Base-by-base conservation (phyloP, 1,140 invertebrate species). In the Sycobia sp. region DNA sequence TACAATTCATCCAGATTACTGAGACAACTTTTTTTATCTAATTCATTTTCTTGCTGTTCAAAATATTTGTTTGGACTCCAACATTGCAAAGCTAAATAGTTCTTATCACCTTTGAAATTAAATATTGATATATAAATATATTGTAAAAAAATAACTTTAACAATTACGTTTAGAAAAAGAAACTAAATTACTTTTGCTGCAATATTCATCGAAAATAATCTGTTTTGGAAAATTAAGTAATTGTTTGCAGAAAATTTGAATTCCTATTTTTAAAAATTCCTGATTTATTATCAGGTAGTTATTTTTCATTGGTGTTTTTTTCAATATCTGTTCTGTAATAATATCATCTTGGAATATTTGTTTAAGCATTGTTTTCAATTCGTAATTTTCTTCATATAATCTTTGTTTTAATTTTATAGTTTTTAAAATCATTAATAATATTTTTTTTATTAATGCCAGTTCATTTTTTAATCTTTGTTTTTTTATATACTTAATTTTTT, bases 361-460 rank as follows among this genome's bases (percentile, higher is more conserved):
- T 10, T 58, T 5, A 36, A 50, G 11, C 43, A 51, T 34, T 50
- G 32, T 43, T 49, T 58, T 32, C 25, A 57, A 64, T 4, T 47
- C 13, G n/a, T 4, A n/a, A 46, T 62, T 62, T 56, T 62, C 61
- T 23, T 56, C 14, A 23, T 16, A 25, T 22, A 62, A 56, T 32
- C 16, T 1, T 34, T 62, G 43, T 23, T 38, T 5, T 39, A 56
- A 20, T 29, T 32, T 7, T 22, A 56, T 13, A 20, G 34, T 49
- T 57, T 20, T 50, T 14, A 57, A 27, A 20, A 44, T 51, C 10
- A 57, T 57, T 16, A 41, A 49, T 3, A 64, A 4, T n/a, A 57
- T 9, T 13, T 58, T 57, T 36, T 58, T 10, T 22, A 36, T 36
- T 50, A 63, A 7, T 16, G 44, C 43, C 3, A 58, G 50, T 38